Evolutionary conservation across 1,140 invertebrate genomes (phyloP), one percentile per base, ranked within the genome.

Genomic region (Drosophila teissieri): DNA sequence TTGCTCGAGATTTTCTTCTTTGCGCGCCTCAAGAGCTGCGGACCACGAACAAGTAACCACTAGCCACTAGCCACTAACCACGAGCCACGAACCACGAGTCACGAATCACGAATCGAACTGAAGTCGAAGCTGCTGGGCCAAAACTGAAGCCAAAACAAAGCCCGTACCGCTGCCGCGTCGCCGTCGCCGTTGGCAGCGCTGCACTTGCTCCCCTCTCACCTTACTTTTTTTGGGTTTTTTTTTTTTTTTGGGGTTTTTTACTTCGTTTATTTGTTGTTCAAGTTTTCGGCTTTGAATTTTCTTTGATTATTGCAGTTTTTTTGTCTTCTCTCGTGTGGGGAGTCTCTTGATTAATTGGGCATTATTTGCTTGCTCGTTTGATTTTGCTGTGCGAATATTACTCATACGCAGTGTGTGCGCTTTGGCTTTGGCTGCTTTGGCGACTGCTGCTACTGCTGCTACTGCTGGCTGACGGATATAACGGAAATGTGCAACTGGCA

Each of bases 401-500:
- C 68, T 49, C 68, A 72, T 72, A 72, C 68, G 65, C 68, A 37
- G 64, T 57, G 68, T 72, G 68, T 72, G 44, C 48, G 51, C 67
- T 8, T 4, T 24, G 24, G 49, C 58, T 24, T 46, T 64, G 51
- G 70, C 72, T 74, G 48, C 19, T 19, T 19, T 19, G 19, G 19
- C 68, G 37, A 69, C 37, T 73, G 69, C 48, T 14, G 22, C 19
- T 51, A 45, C 17, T 73, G 65, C 37, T 73, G 69, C 48, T 14
- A 24, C 19, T 61, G 57, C 17, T 73, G 54, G 60, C 73, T 78
- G 84, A 67, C 83, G 79, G 83, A 88, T 88, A 88, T 86, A 86
- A 86, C 83, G 83, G 83, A 86, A 86, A 86, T 86, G 83, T 88
- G 83, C 84, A 88, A 89, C 84, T 88, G 84, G 77, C 84, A 77